Conservation (phyloP, 2,888 invertebrate species). For the Erebia palarica region DNA sequence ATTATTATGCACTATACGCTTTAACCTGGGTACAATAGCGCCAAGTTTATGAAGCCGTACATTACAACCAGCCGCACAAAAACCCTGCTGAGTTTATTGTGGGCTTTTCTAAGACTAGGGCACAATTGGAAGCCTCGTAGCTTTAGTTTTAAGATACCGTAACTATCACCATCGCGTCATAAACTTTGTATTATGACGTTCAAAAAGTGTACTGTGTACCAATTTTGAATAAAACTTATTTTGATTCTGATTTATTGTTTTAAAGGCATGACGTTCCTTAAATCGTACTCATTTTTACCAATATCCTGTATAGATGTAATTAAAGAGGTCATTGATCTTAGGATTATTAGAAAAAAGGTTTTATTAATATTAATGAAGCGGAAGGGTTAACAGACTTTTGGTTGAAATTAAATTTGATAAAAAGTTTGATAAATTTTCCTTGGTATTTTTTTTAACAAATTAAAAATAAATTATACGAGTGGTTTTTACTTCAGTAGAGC, state of each 20-base stretch:
- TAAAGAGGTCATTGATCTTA: conserved; percentile 5
- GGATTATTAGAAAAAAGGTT: background rate
- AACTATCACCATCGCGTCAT: no score
- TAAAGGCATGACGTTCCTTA: conserved; percentile 65
- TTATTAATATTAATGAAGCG: background rate
- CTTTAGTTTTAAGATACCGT: no score
- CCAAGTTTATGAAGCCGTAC: conserved; percentile 77
- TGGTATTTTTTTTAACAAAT: no score
- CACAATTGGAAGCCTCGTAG: no score
- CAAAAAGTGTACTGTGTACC: no score
- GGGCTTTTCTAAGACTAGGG: no score
- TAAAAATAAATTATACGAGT: no score
- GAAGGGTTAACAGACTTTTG: background rate
- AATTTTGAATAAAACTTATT: no score
- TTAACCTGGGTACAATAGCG: conserved; percentile 68
- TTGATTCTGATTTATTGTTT: conserved; percentile 52
- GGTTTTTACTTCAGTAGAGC: no score
- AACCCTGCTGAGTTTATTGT: no score
- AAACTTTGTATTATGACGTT: no score
- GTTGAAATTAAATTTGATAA: background rate
- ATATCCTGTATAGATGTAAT: conserved; percentile 14
- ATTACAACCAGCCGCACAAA: conserved; percentile 16
- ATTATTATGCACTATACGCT: conserved; percentile 76
- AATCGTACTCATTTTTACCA: conserved; percentile 64
- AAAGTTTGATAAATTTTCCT: background rate